Conservation (phyloP, 2,888 invertebrate species). For the Drosophila multiciliata region DNA sequence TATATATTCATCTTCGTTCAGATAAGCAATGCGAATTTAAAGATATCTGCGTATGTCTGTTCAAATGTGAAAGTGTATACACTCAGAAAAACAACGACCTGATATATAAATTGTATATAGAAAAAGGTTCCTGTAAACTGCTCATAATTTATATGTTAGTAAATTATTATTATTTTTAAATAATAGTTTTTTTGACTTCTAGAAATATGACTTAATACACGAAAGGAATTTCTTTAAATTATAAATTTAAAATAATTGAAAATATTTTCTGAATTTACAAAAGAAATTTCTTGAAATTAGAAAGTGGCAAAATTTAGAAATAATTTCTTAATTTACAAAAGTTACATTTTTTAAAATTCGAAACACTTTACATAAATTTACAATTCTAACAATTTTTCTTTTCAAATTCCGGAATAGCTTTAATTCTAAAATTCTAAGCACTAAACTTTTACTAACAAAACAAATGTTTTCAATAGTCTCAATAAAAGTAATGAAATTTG, state of each 20-base stretch:
- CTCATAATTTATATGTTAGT: not conserved
- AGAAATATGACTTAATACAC: not conserved
- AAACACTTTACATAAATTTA: not conserved
- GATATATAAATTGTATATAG: not conserved
- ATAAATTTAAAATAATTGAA: not conserved
- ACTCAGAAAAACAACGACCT: not conserved
- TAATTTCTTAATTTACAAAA: not conserved
- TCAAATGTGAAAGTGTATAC: not conserved
- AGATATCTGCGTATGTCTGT: not conserved
- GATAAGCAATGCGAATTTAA: conserved; percentile 66
- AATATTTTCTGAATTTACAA: not conserved
- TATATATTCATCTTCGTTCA: conserved; percentile 66
- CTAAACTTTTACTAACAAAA: not conserved
- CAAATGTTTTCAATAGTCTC: accelerated
- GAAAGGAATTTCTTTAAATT: not conserved
- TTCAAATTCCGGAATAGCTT: not conserved
- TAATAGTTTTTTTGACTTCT: not conserved
- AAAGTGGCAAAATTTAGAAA: not conserved
- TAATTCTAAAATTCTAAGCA: not conserved
- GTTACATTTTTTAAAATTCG: not conserved
- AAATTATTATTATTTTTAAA: not conserved
- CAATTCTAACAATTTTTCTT: not conserved
- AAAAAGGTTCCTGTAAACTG: not conserved
- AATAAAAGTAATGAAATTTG: not conserved
- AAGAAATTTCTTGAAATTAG: not conserved